These are phyloP conservation scores for Tipula helvola DNA, from an alignment of 2,888 invertebrate genomes.

Conservation along the genomic window DNA sequence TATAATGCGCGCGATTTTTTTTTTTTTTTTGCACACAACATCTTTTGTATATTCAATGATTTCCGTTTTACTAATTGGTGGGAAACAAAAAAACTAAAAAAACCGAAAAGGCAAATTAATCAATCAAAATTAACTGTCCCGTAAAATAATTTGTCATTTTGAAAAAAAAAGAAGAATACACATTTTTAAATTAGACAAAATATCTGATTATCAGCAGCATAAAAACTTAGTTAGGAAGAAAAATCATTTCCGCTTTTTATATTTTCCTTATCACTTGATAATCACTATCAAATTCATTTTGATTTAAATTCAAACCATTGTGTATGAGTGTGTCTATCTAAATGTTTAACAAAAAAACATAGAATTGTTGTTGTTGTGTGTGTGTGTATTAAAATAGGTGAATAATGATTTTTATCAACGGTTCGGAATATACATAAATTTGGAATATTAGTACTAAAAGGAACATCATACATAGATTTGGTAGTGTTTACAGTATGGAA, in stretches of 20 bases:
- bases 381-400: background rate
- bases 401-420: background rate
- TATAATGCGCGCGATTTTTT: background rate
- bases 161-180: background rate
- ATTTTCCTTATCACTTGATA: background rate
- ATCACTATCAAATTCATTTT: background rate
- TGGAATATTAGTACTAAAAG: background rate
- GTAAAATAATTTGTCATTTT: background rate
- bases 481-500: too few relatives aligned
- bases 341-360: background rate
- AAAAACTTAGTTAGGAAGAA: background rate
- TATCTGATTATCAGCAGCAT: background rate
- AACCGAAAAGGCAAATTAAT: background rate
- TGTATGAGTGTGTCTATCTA: background rate
- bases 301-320: background rate
- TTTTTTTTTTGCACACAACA: background rate
- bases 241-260: background rate
- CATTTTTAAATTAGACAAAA: background rate
- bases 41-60: background rate
- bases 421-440: background rate
- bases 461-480: too few relatives aligned
- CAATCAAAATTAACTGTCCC: constrained; percentile 4
- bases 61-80: background rate
- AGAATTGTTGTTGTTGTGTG: too few relatives aligned
- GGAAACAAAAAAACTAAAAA: background rate